A percentile compares a stretch with the other conserved stretches of the same genome.
Evolutionary conservation across 2,113 vertebrate species (phyloP).

Genomic region (Hypanus sabinus): DNA sequence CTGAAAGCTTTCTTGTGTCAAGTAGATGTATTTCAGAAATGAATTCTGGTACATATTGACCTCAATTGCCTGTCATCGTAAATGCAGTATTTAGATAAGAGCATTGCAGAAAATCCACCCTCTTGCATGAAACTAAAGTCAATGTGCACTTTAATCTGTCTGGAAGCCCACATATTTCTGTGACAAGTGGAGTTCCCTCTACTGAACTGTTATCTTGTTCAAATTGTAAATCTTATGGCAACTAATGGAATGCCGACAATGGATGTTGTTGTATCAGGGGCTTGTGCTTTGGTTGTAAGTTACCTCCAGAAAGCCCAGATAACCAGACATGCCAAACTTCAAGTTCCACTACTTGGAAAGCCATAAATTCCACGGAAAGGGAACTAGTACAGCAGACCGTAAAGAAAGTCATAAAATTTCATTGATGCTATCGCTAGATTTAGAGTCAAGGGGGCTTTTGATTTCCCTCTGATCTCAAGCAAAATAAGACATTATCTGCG

Average conservation of each 20-base stretch:
- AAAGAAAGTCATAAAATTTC: background rate
- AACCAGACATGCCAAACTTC: slow-evolving; percentile 29
- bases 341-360: background rate
- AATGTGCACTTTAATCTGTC: slow-evolving; percentile 28
- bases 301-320: background rate
- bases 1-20: slow-evolving; percentile 26
- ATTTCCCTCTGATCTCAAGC: slow-evolving; percentile 15
- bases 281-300: background rate
- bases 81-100: slow-evolving; percentile 36
- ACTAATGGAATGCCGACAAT: slow-evolving; percentile 31
- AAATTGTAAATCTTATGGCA: slow-evolving; percentile 30
- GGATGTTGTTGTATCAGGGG: slow-evolving; percentile 3
- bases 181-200: slow-evolving; percentile 33
- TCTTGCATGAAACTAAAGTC: slow-evolving; percentile 22
- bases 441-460: background rate
- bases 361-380: slow-evolving; percentile 18
- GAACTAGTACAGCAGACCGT: slow-evolving; percentile 8
- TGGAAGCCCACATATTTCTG: slow-evolving; percentile 33
- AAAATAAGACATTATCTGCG: slow-evolving; percentile 7
- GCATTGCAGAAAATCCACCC: background rate
- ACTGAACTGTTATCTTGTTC: slow-evolving; percentile 35
- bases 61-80: slow-evolving; percentile 33
- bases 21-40: slow-evolving; percentile 35
- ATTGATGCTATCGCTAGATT: slow-evolving; percentile 18
- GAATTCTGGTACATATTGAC: slow-evolving; percentile 35